Evolutionary conservation across 1,140 invertebrate species (phyloP), one percentile per base, ranked within the genome.

Genomic region (Solenopsis invicta): DNA sequence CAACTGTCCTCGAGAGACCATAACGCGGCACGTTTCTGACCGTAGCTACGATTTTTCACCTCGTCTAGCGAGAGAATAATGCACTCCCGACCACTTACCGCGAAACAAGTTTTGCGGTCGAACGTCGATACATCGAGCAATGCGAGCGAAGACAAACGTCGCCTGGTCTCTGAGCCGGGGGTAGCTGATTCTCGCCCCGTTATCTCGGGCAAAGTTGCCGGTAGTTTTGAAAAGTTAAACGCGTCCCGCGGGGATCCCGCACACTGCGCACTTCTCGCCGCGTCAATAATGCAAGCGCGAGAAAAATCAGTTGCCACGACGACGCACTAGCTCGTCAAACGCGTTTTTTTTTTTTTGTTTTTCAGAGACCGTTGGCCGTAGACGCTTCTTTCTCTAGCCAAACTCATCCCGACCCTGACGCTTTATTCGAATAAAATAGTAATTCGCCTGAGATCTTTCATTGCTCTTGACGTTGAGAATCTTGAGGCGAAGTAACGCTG

Each of bases 31-130:
- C 21, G 34, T 90, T 86, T 76, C 69, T 88, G 76, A 90, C 50
- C 86, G 21, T 61, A 77, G 69, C 80, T 80, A 88, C 67, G 62
- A 86, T 90, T 87, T 87, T 88, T 90, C 86, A 85, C 69, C 77
- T 82, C 76, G 64, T 76, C 78, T 67, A 59, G 62, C 29, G 64
- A 24, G 50, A 82, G 59, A 75, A 54, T 81, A 61, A 64, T 61
- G 52, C 48, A 80, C 50, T 66, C 84, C 9, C 54, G 62, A 85
- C 29, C 69, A 56, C 52, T 88, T 61, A 61, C 50, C 66, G 67
- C 29, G 59, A 85, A 74, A 54, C 59, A 54, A 75, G 81, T 72
- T 84, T 84, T 24, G n/a, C 52, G 69, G 85, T 52, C 78, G 45
- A 74, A 82, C 59, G 77, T 82, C 66, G 59, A 66, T 66, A 66